Evolutionary conservation across 2,888 invertebrate genomes (phyloP).

Genomic region (Drepana falcataria): DNA sequence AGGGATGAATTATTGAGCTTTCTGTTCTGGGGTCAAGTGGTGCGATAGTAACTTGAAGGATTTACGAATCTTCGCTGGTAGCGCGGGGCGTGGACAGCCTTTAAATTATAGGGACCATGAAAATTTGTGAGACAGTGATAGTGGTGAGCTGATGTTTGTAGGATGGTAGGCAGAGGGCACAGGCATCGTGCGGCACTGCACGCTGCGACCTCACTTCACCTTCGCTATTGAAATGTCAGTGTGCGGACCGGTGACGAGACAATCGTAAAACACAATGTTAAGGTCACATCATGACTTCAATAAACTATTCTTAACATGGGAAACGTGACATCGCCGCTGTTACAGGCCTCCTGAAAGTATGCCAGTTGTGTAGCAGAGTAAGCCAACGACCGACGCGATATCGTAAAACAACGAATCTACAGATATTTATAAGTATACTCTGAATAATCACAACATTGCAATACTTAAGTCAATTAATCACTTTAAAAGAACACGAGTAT

Average conservation of each 20-base stretch:
- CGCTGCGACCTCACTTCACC: slow-evolving; percentile 71
- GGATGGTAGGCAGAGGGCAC: slow-evolving; percentile 32
- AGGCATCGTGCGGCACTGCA: slow-evolving; percentile 62
- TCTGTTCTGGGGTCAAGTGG: slow-evolving; percentile 31
- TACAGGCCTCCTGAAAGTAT: slow-evolving; percentile 67
- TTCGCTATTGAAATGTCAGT: slow-evolving; percentile 77
- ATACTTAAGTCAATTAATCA: too few relatives aligned
- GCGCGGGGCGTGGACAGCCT: slow-evolving; percentile 24
- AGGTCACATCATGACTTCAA: slow-evolving; percentile 78
- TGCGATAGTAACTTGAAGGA: slow-evolving; percentile 28
- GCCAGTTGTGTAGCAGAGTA: slow-evolving; percentile 50
- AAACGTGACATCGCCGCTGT: slow-evolving; percentile 71
- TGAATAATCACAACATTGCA: too few relatives aligned
- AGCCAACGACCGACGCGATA: slow-evolving; percentile 47
- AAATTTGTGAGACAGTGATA: slow-evolving; percentile 32
- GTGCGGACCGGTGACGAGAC: slow-evolving; percentile 71
- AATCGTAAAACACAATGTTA: slow-evolving; percentile 77
- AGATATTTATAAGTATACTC: too few relatives aligned
- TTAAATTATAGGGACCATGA: slow-evolving; percentile 37
- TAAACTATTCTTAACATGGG: slow-evolving; percentile 72
- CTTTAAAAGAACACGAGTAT: too few relatives aligned
- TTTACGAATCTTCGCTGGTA: slow-evolving; percentile 28
- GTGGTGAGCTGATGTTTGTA: slow-evolving; percentile 15
- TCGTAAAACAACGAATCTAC: slow-evolving; percentile 19
- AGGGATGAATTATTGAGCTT: slow-evolving; percentile 35